A percentile compares a stretch with the other conserved stretches of the same genome.
Conservation (phyloP, 2,113 vertebrate species). For the Hippopotamus amphibius region DNA sequence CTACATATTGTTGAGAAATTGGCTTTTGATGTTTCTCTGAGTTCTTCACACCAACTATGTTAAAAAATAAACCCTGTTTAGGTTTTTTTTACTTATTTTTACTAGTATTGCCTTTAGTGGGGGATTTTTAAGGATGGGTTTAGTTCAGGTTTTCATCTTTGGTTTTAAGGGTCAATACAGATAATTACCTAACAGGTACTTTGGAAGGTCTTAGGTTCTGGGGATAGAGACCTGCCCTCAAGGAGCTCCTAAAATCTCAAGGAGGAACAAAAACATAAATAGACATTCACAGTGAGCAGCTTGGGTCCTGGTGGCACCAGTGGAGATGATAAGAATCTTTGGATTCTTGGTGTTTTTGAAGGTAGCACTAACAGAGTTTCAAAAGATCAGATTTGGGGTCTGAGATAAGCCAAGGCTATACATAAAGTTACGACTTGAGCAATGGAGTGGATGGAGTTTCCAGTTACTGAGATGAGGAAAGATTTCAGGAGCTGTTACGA, state of each 20-base stretch:
- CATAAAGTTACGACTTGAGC: neutral
- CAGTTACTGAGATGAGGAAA: neutral
- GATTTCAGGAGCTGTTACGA: neutral
- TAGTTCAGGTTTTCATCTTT: neutral
- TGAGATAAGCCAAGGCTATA: neutral
- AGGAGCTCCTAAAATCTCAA: neutral
- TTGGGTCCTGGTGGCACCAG: neutral
- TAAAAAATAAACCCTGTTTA: constrained; percentile 3
- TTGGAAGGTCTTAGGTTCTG: neutral
- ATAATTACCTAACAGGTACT: neutral
- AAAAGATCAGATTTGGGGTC: accelerated
- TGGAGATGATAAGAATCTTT: accelerated
- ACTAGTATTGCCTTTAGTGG: neutral
- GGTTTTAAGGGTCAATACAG: neutral
- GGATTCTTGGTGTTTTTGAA: neutral
- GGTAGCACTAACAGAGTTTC: neutral
- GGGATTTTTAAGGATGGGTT: neutral
- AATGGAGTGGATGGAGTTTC: neutral
- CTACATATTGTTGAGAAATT: neutral
- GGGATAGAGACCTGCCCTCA: neutral
- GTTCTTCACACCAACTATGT: neutral
- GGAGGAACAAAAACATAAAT: neutral
- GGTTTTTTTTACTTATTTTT: neutral
- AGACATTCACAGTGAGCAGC: neutral
- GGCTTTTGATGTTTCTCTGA: constrained; percentile 39